Base-by-base conservation (phyloP, 2,797 vertebrate species). In the Acrocephalus scirpaceus region DNA sequence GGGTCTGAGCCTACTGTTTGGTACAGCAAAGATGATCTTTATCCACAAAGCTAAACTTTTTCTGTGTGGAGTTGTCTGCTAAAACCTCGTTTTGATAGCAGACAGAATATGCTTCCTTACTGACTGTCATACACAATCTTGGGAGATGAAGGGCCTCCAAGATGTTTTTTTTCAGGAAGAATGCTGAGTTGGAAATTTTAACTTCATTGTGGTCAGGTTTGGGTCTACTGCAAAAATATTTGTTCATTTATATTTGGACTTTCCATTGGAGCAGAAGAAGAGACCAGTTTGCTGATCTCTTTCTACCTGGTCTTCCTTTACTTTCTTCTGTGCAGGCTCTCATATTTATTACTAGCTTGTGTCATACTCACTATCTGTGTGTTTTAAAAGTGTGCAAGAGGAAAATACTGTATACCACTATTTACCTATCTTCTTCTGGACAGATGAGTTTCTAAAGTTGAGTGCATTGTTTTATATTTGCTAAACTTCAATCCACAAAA, bases 11-110 rank as follows among this genome's bases (percentile, higher is more conserved):
- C 58, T 76, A 86, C 79, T 78, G 70, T 95, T 95, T 88, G 50
- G 23, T 90, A 40, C 16, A 88, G 56, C 23, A 97, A 90, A 84
- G 25, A 19, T 92, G 66, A 81, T 92, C 79, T 86, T 90, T 81
- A 40, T 32, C 16, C 15, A 1, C 11, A 81, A 22, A 61, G 15
- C 21, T 76, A 66, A 95, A 79, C 29, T 11, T 76, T 74, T 90
- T 90, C 61, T 69, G n/a, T 48, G 51, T 58, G 32, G 16, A 78
- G 30, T 17, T 86, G 8, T 57, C 38, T 74, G 57, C 26, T 76
- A 34, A 86, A 88, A 48, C 30, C 19, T 78, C 18, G 13, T 92
- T 88, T 86, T 0, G 6, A 70, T 23, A 88, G 51, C 21, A 88
- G 88, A 62, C 50, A 94, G 34, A 88, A 36, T 75, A 70, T 48